These are phyloP conservation scores for Omphaloscelis lunosa DNA, from an alignment of 2,888 invertebrate genomes.

Conservation along the genomic window DNA sequence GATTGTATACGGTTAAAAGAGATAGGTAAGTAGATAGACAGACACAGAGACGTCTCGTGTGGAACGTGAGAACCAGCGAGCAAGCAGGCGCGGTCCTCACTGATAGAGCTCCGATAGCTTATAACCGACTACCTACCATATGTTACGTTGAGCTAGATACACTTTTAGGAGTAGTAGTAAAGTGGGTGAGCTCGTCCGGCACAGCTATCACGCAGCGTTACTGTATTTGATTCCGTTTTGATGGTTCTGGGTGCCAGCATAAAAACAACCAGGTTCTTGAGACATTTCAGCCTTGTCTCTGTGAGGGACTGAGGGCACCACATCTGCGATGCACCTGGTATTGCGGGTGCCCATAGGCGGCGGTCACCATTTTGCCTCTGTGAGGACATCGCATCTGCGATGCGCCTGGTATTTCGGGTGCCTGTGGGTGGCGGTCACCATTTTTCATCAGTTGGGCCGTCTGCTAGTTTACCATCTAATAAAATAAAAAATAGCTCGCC, in stretches of 20 bases:
- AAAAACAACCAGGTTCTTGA: not conserved
- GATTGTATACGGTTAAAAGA: no score
- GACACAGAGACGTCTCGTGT: no score
- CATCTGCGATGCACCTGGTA: not conserved
- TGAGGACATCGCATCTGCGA: not conserved
- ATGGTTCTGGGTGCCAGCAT: not conserved
- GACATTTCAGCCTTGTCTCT: not conserved
- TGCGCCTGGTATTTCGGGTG: not conserved
- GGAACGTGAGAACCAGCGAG: no score
- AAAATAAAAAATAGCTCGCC: slow-evolving; percentile 8
- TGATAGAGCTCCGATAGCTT: no score
- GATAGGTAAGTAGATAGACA: no score
- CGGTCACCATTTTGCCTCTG: not conserved
- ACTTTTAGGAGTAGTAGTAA: not conserved
- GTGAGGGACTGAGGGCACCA: not conserved
- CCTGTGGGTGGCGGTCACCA: not conserved
- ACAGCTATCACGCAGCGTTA: not conserved
- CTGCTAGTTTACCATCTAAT: not conserved
- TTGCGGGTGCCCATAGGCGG: not conserved
- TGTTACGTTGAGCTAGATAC: no score
- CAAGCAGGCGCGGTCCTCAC: no score
- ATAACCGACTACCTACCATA: no score
- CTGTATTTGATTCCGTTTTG: not conserved
- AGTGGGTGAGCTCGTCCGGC: not conserved
- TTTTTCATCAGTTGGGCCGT: not conserved